Percentiles rank a stretch among this genome's conserved stretches.
Conservation (phyloP, 2,888 invertebrate genomes). For the Dasysyrphus tricinctus region DNA sequence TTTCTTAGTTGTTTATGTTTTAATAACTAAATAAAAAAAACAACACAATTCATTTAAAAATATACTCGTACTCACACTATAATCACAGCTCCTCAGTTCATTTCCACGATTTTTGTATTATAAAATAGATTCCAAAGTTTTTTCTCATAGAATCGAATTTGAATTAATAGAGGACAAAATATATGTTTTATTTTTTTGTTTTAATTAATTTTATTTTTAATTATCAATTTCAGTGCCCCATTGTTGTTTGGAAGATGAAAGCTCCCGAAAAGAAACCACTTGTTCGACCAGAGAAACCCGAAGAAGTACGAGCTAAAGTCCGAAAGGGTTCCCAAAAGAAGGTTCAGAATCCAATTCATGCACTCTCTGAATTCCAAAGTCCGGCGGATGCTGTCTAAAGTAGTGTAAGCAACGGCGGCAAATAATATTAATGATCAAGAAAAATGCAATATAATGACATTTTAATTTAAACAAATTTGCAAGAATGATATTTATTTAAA, state of each 20-base stretch:
- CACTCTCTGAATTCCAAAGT: conserved; percentile 98
- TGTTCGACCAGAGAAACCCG: conserved; percentile 96
- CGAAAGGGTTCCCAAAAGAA: conserved; percentile 98
- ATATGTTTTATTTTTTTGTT: neutral
- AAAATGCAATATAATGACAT: conserved; percentile 64
- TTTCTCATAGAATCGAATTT: conserved; percentile 3
- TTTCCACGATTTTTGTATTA: conserved; percentile 41
- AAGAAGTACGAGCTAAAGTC: conserved; percentile 98
- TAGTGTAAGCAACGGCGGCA: conserved; percentile 1
- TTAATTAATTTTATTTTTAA: neutral
- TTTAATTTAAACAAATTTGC: conserved; percentile 65
- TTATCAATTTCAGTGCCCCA: conserved; percentile 89
- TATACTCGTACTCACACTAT: neutral
- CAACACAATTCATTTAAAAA: neutral
- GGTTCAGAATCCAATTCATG: conserved; percentile 97
- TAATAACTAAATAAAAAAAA: neutral
- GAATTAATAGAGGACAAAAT: neutral
- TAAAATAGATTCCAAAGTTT: conserved; percentile 40
- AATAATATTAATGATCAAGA: conserved; percentile 27
- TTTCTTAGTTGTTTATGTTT: neutral
- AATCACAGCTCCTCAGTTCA: neutral
- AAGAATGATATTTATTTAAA: conserved; percentile 48
- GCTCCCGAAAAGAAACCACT: conserved; percentile 99
- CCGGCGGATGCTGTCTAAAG: conserved; percentile 89
- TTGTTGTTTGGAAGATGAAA: conserved; percentile 99